Conservation (phyloP, 2,888 invertebrate genomes). For the Tetragonisca angustula region DNA sequence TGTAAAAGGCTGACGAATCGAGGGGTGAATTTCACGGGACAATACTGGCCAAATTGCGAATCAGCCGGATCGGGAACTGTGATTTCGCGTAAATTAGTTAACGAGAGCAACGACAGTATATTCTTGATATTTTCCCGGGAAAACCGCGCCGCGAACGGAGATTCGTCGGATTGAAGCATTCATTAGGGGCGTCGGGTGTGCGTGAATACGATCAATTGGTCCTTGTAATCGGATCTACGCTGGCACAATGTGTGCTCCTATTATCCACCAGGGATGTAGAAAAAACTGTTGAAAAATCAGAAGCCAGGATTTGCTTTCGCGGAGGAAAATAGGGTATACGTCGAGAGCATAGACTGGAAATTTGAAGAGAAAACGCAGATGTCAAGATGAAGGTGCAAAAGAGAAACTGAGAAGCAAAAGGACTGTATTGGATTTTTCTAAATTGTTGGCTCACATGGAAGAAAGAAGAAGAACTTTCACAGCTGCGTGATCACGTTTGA, state of each 20-base stretch:
- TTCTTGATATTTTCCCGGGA: constrained; percentile 41
- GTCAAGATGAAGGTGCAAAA: too few relatives aligned
- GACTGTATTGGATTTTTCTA: too few relatives aligned
- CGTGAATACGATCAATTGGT: constrained; percentile 62
- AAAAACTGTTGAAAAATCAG: neutral
- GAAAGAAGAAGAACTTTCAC: too few relatives aligned
- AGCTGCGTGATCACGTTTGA: too few relatives aligned
- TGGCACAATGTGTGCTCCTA: neutral
- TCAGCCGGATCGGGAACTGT: constrained; percentile 32
- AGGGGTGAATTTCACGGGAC: constrained; percentile 23
- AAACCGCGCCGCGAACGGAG: constrained; percentile 28
- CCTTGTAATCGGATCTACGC: constrained; percentile 55
- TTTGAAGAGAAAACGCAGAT: neutral
- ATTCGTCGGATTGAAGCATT: constrained; percentile 53
- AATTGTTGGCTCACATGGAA: too few relatives aligned
- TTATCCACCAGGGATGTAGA: too few relatives aligned
- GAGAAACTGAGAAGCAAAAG: too few relatives aligned
- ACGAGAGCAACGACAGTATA: constrained; percentile 39
- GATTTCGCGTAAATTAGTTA: constrained; percentile 54
- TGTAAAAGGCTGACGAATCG: neutral
- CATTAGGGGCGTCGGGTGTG: constrained; percentile 45
- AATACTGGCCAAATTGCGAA: constrained; percentile 51
- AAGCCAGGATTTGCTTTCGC: neutral
- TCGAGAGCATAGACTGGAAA: neutral
- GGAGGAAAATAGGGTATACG: neutral